A percentile compares a stretch with the other conserved stretches of the same genome.
phyloP scores from a whole-genome alignment of 2,888 invertebrate genomes.

The Cerceris ruficornis region DNA sequence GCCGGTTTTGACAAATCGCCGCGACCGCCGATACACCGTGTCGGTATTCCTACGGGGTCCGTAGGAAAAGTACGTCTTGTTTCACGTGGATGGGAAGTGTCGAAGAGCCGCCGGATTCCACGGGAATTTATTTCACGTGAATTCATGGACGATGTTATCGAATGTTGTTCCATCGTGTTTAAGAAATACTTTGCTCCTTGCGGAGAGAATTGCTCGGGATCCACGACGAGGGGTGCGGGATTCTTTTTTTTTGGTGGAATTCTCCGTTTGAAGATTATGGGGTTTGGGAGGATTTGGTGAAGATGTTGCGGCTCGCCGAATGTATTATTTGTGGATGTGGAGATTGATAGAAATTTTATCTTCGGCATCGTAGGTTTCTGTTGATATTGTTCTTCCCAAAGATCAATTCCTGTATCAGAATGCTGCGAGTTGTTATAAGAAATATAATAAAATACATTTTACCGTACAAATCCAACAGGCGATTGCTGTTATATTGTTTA shows the following conservation, averaged over 20 bases:
- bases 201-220: too few relatives aligned
- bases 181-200: too few relatives aligned
- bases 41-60: constrained; percentile 45
- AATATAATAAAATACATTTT: too few relatives aligned
- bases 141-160: neutral
- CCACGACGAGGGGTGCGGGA: neutral
- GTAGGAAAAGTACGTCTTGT: constrained; percentile 51
- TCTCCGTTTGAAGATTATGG: neutral
- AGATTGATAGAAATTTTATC: neutral
- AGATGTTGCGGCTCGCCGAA: neutral
- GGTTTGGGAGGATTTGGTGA: neutral
- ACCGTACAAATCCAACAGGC: too few relatives aligned
- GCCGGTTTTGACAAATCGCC: constrained; percentile 70
- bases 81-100: constrained; percentile 16
- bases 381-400: neutral
- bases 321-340: neutral
- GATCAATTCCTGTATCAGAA: too few relatives aligned
- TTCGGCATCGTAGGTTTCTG: neutral
- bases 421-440: too few relatives aligned
- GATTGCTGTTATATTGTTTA: too few relatives aligned
- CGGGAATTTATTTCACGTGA: constrained; percentile 11
- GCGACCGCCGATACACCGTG: constrained; percentile 59
- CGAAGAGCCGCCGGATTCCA: constrained; percentile 13
- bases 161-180: neutral
- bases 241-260: neutral